Base-by-base conservation (phyloP, 2,888 invertebrate genomes). In the Caenorhabditis drosophilae region DNA sequence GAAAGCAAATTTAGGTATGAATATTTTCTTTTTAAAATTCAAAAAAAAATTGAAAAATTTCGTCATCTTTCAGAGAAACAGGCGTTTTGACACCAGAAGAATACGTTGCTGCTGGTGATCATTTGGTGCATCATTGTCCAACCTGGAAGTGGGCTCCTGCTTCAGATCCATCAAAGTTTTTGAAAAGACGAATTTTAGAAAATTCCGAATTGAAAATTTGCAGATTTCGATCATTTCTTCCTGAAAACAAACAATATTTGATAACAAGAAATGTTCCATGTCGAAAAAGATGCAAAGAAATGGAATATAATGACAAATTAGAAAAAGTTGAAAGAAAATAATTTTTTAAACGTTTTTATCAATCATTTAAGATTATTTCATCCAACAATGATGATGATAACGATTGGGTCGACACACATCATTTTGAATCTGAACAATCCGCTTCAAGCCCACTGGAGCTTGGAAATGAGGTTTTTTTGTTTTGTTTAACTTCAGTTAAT, bases 51-150 rank as follows among this genome's bases (percentile, higher is more conserved):
- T n/a, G n/a, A 12, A 44, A 44, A 40, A n/a, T 20, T 4, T 7
- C 20, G 34, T 64, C 48, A 4, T 95, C 93, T 85, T 97, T 96
- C 85, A 90, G 91, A 77, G 96, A 97, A 85, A 97, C 96, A 11
- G 97, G 97, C 26, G 95, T 97, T 2, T 85, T 98, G 34, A 98
- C 96, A n/a, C 96, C 97, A 1, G 95, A 97, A 84, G 98, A 88
- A 87, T 99, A 97, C 88, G 92, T 98, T 3, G 93, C 91, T 3
- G 97, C 98, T 20, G 98, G 98, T 1, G 97, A 98, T 84, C 97
- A 98, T 85, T 86, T 99, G 55, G 96, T 97, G 0, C 96, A 98
- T 85, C 96, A 97, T 84, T 99, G 97, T 84, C 97, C 98, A 0
- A 97, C 98, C 0, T 99, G 98, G 98, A 92, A 94, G 83, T 99